Evolutionary conservation across 2,797 vertebrate species (phyloP), one percentile per base, ranked within the genome.

Genomic region (Xyrichtys novacula): DNA sequence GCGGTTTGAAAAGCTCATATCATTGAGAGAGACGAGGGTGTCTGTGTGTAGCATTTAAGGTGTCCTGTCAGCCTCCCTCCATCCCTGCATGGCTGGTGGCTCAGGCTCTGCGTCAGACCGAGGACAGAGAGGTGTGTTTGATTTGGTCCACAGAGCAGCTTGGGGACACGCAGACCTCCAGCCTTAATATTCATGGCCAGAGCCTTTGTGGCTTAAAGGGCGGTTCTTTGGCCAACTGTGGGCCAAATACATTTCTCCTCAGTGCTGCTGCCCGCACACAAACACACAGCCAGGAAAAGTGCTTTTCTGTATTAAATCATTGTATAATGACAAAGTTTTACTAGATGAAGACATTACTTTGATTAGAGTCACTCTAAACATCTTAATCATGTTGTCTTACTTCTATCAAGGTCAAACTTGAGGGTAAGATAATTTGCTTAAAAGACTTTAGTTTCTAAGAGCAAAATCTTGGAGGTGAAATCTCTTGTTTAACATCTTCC

Each of bases 141-240:
- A 80, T 87, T 82, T 49, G 71, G 63, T 81, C 78, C 80, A 69
- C 60, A 42, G 82, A 76, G 72, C 74, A 85, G 79, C 70, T 78
- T 16, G 19, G 70, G 83, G 75, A 77, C 78, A 69, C 25, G 2
- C 46, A 7, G 29, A 57, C 61, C 50, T 55, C 53, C 68, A 7
- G 40, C 59, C 40, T 88, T 81, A 78, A 87, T 87, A 88, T 89
- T 87, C 79, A 85, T 77, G 66, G 26, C 39, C 53, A 42, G 75
- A 60, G 64, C 44, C 66, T 78, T 76, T 61, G 71, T 66, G 67
- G 32, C 76, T 60, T 49, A 84, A 69, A 74, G 68, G 78, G 47
- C 54, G 42, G 66, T 73, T 69, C 59, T 63, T 40, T 36, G 57
- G 71, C 72, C 40, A 43, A 61, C 48, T 25, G 15, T 38, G 52